A percentile compares a stretch with the other conserved stretches of the same genome.
These are phyloP conservation scores for Chamaea fasciata DNA, from an alignment of 2,113 vertebrate genomes.

Conservation along the genomic window DNA sequence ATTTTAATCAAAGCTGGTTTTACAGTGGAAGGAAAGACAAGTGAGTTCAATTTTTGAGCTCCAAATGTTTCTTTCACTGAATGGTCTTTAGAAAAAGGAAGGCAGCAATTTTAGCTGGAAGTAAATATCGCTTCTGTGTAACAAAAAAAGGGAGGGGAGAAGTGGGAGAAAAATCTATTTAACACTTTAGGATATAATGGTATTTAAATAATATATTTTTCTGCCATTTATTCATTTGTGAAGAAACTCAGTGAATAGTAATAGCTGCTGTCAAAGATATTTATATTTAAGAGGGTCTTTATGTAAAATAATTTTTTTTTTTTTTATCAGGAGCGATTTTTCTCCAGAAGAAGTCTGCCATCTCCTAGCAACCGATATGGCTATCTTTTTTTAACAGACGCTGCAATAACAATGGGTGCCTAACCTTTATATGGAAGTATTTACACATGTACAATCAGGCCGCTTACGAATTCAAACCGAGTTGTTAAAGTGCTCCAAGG, in stretches of 20 bases:
- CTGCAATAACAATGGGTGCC: slow-evolving; percentile 49
- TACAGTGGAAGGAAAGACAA: neutral
- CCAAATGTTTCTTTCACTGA: slow-evolving; percentile 28
- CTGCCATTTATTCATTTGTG: slow-evolving; percentile 72
- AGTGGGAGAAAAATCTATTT: slow-evolving; percentile 55
- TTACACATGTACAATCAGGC: slow-evolving; percentile 67
- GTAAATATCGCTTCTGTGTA: slow-evolving; percentile 48
- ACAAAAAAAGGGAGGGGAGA: slow-evolving; percentile 31
- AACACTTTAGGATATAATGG: slow-evolving; percentile 70
- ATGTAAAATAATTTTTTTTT: slow-evolving; percentile 65
- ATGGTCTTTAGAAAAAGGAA: slow-evolving; percentile 37
- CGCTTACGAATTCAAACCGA: slow-evolving; percentile 61
- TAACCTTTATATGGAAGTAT: slow-evolving; percentile 68
- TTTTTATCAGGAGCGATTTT: slow-evolving; percentile 72
- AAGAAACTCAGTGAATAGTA: slow-evolving; percentile 71
- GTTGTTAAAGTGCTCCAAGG: slow-evolving; percentile 59
- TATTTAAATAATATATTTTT: slow-evolving; percentile 73
- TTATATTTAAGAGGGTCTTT: slow-evolving; percentile 78
- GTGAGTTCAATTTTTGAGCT: neutral
- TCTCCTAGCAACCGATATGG: slow-evolving; percentile 77
- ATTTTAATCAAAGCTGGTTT: neutral
- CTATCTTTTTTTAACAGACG: slow-evolving; percentile 71
- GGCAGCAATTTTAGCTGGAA: slow-evolving; percentile 51
- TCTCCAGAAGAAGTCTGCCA: slow-evolving; percentile 68
- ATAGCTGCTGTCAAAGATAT: slow-evolving; percentile 78